Conservation (phyloP, 2,888 invertebrate genomes). For the Rhabditoides inermis region DNA sequence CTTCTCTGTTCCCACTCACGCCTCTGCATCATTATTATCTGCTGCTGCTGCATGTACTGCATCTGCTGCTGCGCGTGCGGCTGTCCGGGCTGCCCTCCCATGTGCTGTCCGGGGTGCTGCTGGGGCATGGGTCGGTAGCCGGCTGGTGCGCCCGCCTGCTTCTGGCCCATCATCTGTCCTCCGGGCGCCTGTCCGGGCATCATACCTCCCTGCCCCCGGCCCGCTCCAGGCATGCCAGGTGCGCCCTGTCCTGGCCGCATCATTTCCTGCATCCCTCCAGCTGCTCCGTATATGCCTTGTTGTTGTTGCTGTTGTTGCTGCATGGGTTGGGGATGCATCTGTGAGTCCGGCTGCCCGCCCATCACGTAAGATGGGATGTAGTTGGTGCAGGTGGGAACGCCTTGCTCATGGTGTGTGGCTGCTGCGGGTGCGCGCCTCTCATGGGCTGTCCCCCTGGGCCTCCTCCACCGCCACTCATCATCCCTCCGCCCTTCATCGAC, state of each 20-base stretch:
- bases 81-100: conserved; percentile 12
- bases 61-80: conserved; percentile 19
- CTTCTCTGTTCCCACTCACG: conserved; percentile 1
- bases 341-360: conserved; percentile 57
- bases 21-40: conserved; percentile 1
- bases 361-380: conserved; percentile 8
- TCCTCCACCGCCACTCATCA: too few species aligned
- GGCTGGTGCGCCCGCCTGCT: not conserved
- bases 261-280: conserved; percentile 49
- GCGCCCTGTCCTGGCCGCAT: conserved; percentile 1
- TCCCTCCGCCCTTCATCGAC: too few species aligned
- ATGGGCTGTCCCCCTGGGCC: too few species aligned
- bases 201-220: too few species aligned
- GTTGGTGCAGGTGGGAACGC: not conserved
- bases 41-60: conserved; percentile 6
- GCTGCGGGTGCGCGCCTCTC: too few species aligned
- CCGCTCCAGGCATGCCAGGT: conserved; percentile 11
- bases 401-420: conserved; percentile 41
- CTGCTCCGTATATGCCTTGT: conserved; percentile 45
- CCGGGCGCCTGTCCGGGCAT: conserved; percentile 61
- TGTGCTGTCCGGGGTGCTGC: conserved; percentile 46
- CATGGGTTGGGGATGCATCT: not conserved
- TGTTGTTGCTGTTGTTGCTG: conserved; percentile 1
- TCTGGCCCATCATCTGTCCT: conserved; percentile 9
- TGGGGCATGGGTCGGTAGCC: conserved; percentile 50